These are phyloP conservation scores for Typhlichthys subterraneus DNA, from an alignment of 2,797 vertebrate species.

Conservation along the genomic window DNA sequence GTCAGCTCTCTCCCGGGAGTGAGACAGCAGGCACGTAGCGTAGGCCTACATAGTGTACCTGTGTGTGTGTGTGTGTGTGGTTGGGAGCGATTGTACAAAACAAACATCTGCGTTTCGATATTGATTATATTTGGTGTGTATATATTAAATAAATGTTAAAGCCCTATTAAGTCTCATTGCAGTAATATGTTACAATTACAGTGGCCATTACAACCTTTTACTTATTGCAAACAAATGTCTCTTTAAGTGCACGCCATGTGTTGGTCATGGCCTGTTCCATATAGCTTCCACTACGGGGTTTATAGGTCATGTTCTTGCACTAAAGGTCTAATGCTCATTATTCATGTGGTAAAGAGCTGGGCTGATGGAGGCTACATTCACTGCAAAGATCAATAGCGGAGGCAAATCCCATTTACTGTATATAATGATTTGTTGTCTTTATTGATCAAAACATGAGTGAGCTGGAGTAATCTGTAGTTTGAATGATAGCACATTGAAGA, in stretches of 20 bases:
- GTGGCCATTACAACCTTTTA: too few species aligned
- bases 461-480: slow-evolving; percentile 18
- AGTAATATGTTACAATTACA: too few species aligned
- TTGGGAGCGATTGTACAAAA: too few species aligned
- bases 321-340: slow-evolving; percentile 1
- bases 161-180: neutral
- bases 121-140: too few species aligned
- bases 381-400: slow-evolving; percentile 13
- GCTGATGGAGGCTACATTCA: slow-evolving; percentile 1
- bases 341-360: neutral
- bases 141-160: too few species aligned
- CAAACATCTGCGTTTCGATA: too few species aligned
- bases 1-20: slow-evolving; percentile 26
- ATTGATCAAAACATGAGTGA: slow-evolving; percentile 25
- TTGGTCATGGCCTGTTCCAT: neutral
- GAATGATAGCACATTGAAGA: slow-evolving; percentile 10
- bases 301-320: slow-evolving; percentile 13
- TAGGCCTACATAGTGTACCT: slow-evolving; percentile 1
- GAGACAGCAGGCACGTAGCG: slow-evolving; percentile 36
- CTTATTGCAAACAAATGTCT: neutral
- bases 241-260: slow-evolving; percentile 8
- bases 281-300: neutral
- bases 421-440: slow-evolving; percentile 9
- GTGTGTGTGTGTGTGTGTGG: too few species aligned
- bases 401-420: slow-evolving; percentile 5